These are phyloP conservation scores for Emys orbicularis DNA, from an alignment of 2,797 vertebrate species.

Conservation along the genomic window DNA sequence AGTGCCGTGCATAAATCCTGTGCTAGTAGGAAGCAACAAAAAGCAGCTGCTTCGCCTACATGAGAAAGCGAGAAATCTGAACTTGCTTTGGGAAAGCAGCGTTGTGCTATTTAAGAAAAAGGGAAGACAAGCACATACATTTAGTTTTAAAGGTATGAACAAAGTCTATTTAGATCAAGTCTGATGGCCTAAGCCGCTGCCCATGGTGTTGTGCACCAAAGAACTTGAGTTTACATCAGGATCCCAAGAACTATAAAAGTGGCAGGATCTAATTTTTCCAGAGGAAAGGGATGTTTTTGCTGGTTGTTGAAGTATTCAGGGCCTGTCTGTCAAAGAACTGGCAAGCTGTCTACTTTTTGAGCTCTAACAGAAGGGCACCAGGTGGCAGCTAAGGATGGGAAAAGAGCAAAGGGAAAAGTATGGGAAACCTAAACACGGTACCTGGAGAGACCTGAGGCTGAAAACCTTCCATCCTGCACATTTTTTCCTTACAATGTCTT, in stretches of 20 bases:
- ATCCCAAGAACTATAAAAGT: conserved; percentile 16
- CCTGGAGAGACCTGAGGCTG: conserved; percentile 40
- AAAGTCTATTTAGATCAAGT: neutral
- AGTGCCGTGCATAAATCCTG: neutral
- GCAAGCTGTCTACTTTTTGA: conserved; percentile 39
- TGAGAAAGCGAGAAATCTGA: neutral
- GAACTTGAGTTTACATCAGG: neutral
- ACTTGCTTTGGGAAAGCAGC: neutral
- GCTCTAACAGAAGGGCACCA: conserved; percentile 4
- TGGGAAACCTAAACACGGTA: conserved; percentile 12
- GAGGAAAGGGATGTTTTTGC: conserved; percentile 59
- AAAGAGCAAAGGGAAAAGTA: neutral
- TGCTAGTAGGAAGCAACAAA: neutral
- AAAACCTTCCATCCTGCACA: conserved; percentile 7
- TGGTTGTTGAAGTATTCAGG: conserved; percentile 54
- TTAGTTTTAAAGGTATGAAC: conserved; percentile 11
- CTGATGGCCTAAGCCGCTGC: neutral
- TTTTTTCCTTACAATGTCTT: conserved; percentile 12
- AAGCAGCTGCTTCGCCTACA: neutral
- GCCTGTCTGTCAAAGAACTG: conserved; percentile 57
- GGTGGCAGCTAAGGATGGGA: conserved; percentile 39
- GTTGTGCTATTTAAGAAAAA: neutral
- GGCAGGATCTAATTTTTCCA: neutral
- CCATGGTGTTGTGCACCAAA: neutral
- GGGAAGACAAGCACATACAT: neutral